phyloP scores from a whole-genome alignment of 2,888 invertebrate genomes.

The Pseudococcus viburni region DNA sequence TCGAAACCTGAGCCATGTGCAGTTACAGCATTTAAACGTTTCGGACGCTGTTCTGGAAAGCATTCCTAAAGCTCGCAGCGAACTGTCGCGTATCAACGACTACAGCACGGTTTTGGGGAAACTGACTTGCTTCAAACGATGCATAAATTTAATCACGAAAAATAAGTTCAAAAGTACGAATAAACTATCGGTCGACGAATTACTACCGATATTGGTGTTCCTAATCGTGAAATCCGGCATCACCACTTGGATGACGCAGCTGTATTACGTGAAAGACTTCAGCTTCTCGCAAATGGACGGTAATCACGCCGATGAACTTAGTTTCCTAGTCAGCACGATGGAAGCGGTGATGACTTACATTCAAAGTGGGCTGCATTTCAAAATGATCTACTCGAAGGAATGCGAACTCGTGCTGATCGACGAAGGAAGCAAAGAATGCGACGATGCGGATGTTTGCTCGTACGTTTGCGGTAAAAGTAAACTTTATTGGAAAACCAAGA shows the following conservation, averaged over 20 bases:
- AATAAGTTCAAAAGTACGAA: slow-evolving; percentile 70
- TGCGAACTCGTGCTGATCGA: neutral
- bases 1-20: slow-evolving; percentile 81
- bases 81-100: slow-evolving; percentile 80
- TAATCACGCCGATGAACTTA: slow-evolving; percentile 79
- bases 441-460: neutral
- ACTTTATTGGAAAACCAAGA: slow-evolving; percentile 55
- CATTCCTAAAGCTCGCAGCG: slow-evolving; percentile 80
- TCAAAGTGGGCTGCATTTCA: slow-evolving; percentile 74
- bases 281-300: slow-evolving; percentile 77
- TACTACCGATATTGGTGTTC: slow-evolving; percentile 84
- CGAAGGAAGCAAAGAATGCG: neutral
- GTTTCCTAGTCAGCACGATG: slow-evolving; percentile 82
- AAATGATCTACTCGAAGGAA: slow-evolving; percentile 24
- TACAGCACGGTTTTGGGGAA: slow-evolving; percentile 85
- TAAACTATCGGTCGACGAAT: slow-evolving; percentile 78
- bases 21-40: slow-evolving; percentile 81
- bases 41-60: slow-evolving; percentile 77
- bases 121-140: slow-evolving; percentile 80
- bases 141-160: slow-evolving; percentile 75
- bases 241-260: slow-evolving; percentile 86
- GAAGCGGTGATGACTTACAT: slow-evolving; percentile 88
- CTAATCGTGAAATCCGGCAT: slow-evolving; percentile 84
- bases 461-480: slow-evolving; percentile 55
- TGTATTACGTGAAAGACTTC: slow-evolving; percentile 84